These are phyloP conservation scores for Gryllus bimaculatus DNA, from an alignment of 1,140 invertebrate genomes.

Conservation along the genomic window DNA sequence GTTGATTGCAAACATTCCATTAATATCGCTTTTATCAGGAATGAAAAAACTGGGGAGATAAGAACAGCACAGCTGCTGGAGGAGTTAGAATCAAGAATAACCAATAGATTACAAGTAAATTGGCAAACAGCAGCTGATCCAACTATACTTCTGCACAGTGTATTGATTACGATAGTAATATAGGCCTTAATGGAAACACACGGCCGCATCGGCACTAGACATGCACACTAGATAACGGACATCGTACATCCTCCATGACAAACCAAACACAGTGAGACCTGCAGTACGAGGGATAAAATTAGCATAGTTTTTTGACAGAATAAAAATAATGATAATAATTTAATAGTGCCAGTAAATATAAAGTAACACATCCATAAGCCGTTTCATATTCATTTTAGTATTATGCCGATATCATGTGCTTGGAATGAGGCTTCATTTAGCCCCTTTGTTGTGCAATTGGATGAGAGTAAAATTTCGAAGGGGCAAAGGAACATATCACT, in stretches of 20 bases:
- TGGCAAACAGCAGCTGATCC: slow-evolving; percentile 6
- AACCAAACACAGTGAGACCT: background rate
- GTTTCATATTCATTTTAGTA: background rate
- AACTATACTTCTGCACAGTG: slow-evolving; percentile 12
- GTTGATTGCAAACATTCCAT: slow-evolving; percentile 13
- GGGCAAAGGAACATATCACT: no score
- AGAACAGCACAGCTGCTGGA: background rate
- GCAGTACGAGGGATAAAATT: background rate
- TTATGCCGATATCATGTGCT: no score
- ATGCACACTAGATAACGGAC: slow-evolving; percentile 10
- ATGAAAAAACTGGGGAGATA: slow-evolving; percentile 1
- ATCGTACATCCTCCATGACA: slow-evolving; percentile 3
- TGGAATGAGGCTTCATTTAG: no score
- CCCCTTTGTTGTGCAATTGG: no score
- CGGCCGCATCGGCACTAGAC: slow-evolving; percentile 8
- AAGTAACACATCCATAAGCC: background rate
- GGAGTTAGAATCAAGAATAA: background rate
- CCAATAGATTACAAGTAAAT: slow-evolving; percentile 8
- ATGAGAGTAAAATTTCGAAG: no score
- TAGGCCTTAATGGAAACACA: slow-evolving; percentile 15
- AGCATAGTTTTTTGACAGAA: background rate
- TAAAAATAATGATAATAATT: background rate
- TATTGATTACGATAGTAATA: slow-evolving; percentile 11
- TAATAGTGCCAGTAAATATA: background rate
- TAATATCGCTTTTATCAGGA: background rate